Percentiles rank a stretch among this genome's conserved stretches.
Evolutionary conservation across 1,140 invertebrate species (phyloP).

Genomic region (Glomeris maerens): DNA sequence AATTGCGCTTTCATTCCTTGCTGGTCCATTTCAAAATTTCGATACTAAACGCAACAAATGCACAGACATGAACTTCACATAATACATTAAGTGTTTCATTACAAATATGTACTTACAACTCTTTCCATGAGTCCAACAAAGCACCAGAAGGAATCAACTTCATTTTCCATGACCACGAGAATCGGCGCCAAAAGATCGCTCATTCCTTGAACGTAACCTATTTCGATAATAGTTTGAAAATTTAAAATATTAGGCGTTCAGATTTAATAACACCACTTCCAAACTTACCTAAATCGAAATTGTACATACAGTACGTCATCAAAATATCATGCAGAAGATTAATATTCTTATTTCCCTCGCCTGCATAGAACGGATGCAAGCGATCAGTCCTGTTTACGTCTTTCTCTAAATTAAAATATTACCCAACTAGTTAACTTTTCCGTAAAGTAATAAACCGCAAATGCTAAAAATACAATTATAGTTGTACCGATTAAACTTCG

Average conservation of each 20-base stretch:
- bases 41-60: conserved; percentile 42
- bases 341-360: conserved; percentile 81
- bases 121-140: conserved; percentile 97
- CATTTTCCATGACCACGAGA: conserved; percentile 73
- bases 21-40: conserved; percentile 97
- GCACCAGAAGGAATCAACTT: conserved; percentile 97
- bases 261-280: conserved; percentile 4
- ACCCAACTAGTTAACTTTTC: conserved; percentile 1
- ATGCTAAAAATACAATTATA: not conserved
- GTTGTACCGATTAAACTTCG: conserved; percentile 74
- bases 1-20: conserved; percentile 91
- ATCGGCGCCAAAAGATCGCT: conserved; percentile 91
- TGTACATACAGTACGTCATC: conserved; percentile 99
- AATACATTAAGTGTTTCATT: not conserved
- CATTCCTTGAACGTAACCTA: conserved; percentile 53
- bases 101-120: conserved; percentile 48
- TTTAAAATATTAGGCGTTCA: not conserved
- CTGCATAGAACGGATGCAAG: conserved; percentile 74
- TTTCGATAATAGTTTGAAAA: not conserved
- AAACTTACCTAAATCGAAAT: conserved; percentile 87
- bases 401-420: conserved; percentile 56
- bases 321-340: conserved; percentile 74
- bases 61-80: conserved; percentile 7
- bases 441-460: conserved; percentile 2
- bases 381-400: conserved; percentile 94